phyloP scores from a whole-genome alignment of 2,113 vertebrate genomes.

The Festucalex cinctus region DNA sequence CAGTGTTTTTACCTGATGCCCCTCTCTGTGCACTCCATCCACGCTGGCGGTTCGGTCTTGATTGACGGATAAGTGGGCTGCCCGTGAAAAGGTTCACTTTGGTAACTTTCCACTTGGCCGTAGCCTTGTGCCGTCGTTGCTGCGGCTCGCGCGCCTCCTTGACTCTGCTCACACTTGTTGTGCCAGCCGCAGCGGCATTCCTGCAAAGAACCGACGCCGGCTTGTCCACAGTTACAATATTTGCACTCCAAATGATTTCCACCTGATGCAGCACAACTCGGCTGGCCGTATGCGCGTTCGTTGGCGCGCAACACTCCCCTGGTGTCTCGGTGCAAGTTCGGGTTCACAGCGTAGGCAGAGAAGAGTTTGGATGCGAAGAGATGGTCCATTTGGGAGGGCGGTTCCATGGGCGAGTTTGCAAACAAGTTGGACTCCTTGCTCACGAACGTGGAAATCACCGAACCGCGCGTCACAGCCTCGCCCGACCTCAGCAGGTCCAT shows the following conservation, averaged over 20 bases:
- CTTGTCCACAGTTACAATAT: constrained; percentile 50
- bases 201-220: constrained; percentile 16
- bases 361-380: constrained; percentile 20
- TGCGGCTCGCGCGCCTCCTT: constrained; percentile 12
- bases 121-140: constrained; percentile 36
- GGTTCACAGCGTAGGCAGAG: constrained; percentile 10
- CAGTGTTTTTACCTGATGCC: constrained; percentile 53
- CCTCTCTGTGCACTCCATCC: constrained; percentile 51
- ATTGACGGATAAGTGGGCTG: constrained; percentile 38
- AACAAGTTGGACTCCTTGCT: constrained; percentile 49
- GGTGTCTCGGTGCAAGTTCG: constrained; percentile 24
- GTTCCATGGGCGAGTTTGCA: constrained; percentile 15
- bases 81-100: constrained; percentile 33
- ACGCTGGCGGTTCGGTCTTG: constrained; percentile 54
- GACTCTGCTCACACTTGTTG: constrained; percentile 21
- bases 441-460: constrained; percentile 39
- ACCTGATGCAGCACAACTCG: constrained; percentile 23
- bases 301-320: constrained; percentile 39
- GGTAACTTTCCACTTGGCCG: constrained; percentile 62
- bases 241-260: constrained; percentile 40
- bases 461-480: constrained; percentile 31
- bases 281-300: constrained; percentile 31
- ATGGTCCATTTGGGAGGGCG: constrained; percentile 28
- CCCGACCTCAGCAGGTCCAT: constrained; percentile 52
- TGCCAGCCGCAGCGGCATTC: constrained; percentile 53